phyloP scores from a whole-genome alignment of 2,113 vertebrate genomes.

The Aramus guarauna region DNA sequence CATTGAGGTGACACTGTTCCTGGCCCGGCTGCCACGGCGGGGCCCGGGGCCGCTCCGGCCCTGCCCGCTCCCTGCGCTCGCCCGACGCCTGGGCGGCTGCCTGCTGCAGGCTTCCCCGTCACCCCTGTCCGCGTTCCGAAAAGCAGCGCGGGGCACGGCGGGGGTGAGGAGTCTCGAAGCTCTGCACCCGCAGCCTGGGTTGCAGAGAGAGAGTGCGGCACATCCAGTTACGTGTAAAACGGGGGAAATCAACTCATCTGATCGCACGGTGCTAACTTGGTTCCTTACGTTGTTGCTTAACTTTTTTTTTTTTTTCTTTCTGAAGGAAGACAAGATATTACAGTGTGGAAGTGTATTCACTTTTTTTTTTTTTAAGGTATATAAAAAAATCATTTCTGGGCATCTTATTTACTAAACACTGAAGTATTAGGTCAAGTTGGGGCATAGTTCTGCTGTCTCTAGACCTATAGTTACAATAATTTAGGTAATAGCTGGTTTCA shows the following conservation, averaged over 20 bases:
- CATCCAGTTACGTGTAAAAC: too few species aligned
- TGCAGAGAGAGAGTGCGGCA: rapidly evolving
- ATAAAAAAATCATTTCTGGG: background rate
- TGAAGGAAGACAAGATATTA: background rate
- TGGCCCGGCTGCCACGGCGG: too few species aligned
- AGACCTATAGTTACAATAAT: background rate
- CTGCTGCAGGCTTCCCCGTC: background rate
- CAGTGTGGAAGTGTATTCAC: too few species aligned
- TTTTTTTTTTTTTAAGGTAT: background rate
- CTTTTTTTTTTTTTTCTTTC: too few species aligned
- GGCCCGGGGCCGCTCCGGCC: background rate
- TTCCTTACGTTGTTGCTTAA: background rate
- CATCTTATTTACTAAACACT: too few species aligned
- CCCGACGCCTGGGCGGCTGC: background rate
- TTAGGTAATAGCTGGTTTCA: too few species aligned
- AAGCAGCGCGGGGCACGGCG: too few species aligned
- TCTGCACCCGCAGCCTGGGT: background rate
- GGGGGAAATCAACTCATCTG: too few species aligned
- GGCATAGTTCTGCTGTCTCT: background rate
- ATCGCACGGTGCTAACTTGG: background rate
- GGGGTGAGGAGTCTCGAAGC: too few species aligned
- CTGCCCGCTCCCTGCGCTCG: too few species aligned
- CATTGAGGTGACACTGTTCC: background rate
- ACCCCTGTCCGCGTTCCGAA: too few species aligned
- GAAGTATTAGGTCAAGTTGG: too few species aligned